Conservation (phyloP, 2,888 invertebrate species). For the Meiosimyza platycephala region DNA sequence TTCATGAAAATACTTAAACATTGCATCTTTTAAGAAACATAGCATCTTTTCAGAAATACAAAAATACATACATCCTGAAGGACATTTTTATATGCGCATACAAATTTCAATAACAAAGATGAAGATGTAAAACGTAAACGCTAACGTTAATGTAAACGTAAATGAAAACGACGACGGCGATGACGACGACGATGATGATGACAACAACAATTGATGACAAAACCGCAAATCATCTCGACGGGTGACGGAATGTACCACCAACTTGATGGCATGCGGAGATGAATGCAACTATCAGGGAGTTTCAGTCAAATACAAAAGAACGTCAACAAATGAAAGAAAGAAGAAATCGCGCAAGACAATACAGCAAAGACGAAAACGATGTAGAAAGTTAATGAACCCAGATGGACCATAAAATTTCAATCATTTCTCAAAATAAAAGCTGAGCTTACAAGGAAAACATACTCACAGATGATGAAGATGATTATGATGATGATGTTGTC, state of each 20-base stretch:
- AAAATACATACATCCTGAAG: conserved; percentile 19
- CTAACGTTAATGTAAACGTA: not conserved
- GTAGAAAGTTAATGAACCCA: conserved; percentile 47
- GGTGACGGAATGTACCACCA: conserved; percentile 28
- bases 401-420: conserved; percentile 52
- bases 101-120: conserved; percentile 17
- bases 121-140: not conserved
- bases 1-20: no score
- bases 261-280: not conserved
- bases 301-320: not conserved
- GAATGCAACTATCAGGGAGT: not conserved
- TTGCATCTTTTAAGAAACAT: not conserved
- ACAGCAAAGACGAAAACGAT: not conserved
- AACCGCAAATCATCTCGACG: conserved; percentile 36
- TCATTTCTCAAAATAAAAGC: conserved; percentile 55
- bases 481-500: not conserved
- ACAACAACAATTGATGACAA: conserved; percentile 33
- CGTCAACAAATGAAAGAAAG: no score
- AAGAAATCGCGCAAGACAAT: conserved; percentile 8
- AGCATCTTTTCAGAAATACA: conserved; percentile 15
- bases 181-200: conserved; percentile 11
- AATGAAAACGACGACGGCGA: not conserved
- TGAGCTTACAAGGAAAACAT: conserved; percentile 20
- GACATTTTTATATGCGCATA: conserved; percentile 25
- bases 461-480: conserved; percentile 7